Base-by-base conservation (phyloP, 2,113 vertebrate species). In the Solea solea region DNA sequence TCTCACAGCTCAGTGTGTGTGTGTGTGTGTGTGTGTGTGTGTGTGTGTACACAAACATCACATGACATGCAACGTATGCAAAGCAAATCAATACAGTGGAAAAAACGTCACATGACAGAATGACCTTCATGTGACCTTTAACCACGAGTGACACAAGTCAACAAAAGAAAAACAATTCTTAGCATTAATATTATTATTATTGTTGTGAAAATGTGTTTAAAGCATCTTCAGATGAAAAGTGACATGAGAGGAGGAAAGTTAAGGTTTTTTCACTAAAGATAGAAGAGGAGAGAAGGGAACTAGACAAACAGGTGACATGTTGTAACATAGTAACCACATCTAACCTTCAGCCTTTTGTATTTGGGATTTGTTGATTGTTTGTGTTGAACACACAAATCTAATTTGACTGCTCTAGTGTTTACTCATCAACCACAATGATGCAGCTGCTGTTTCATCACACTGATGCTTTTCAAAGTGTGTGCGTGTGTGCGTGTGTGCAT, bases 121-220 rank as follows among this genome's bases (percentile, higher is more conserved):
- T 50, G 40, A 79, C 77, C 69, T 74, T 81, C 4, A 13, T 0
- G 9, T 65, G 86, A 77, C 76, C 72, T 76, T 85, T 49, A 12
- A 63, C 45, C 57, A 2, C 72, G 44, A 56, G 67, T 51, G 45
- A 81, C 74, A 79, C 4, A 4, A 56, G 67, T 57, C 45, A 62
- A 7, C 49, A 62, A 64, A 53, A 49, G 9, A 48, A 14, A 48
- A 14, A 48, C 14, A 21, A 21, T 21, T 21, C 1, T 21, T 21
- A 21, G 1, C 21, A 21, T 21, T 21, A 21, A 1, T 21, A 21
- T 21, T 21, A 21, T 1, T 21, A 21, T 21, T 21, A 21, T 21
- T n/a, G n/a, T n/a, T n/a, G n/a, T 10, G 45, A 1, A 13, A 10
- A 46, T 7, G 3, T 3, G 13, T 10, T 12, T 7, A 46, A 7